phyloP scores from a whole-genome alignment of 1,140 invertebrate species.

The Hyposmocoma kahamanoa region DNA sequence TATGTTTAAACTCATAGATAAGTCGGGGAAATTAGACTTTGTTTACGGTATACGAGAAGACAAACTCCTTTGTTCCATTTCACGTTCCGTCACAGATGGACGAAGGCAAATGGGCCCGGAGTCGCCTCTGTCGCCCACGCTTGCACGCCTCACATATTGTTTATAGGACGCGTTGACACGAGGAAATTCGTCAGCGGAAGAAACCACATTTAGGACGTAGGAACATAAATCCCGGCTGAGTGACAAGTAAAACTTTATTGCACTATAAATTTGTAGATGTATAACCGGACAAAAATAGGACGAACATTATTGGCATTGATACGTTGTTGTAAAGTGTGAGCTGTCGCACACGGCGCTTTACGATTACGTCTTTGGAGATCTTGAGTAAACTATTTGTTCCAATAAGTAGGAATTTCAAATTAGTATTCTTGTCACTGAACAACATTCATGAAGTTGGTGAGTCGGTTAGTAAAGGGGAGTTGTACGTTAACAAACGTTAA shows the following conservation, averaged over 20 bases:
- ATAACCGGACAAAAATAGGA: constrained; percentile 54
- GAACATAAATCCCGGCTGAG: constrained; percentile 59
- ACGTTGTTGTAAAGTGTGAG: constrained; percentile 53
- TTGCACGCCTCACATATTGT: constrained; percentile 37
- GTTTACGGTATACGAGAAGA: constrained; percentile 58
- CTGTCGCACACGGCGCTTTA: constrained; percentile 42
- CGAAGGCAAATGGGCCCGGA: constrained; percentile 39
- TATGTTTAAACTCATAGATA: constrained; percentile 38
- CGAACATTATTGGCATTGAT: constrained; percentile 45
- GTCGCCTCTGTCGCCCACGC: constrained; percentile 52
- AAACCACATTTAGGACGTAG: constrained; percentile 61
- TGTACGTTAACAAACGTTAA: too few relatives aligned
- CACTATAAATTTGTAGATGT: constrained; percentile 65
- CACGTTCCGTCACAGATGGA: constrained; percentile 44
- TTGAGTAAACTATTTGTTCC: too few relatives aligned
- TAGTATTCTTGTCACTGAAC: too few relatives aligned
- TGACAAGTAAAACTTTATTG: constrained; percentile 70
- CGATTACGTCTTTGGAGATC: background rate
- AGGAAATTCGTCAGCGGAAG: constrained; percentile 65
- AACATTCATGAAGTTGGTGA: too few relatives aligned
- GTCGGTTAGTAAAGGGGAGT: too few relatives aligned
- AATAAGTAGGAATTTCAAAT: too few relatives aligned
- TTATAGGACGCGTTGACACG: constrained; percentile 54
- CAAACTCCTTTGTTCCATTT: constrained; percentile 54
- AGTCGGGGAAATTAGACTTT: constrained; percentile 61